Base-by-base conservation (phyloP, 2,888 invertebrate species). In the Allolobophora icterica region DNA sequence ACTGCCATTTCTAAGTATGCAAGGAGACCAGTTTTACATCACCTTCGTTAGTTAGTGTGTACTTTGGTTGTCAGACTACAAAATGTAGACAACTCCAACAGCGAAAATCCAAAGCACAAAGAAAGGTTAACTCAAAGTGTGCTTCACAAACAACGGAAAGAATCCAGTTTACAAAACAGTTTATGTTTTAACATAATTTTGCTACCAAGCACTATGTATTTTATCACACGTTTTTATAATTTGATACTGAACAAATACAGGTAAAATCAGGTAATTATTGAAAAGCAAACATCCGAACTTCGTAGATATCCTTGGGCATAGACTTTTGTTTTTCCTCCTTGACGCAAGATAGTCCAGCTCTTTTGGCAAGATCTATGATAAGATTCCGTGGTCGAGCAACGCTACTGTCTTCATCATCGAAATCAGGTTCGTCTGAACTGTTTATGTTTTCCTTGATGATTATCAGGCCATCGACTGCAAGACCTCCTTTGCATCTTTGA, bases 361-460 rank as follows among this genome's bases (percentile, higher is more conserved):
- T 95, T 92, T 96, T 96, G 93, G 99, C 97, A 91, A 98, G 96
- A 38, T 96, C 95, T 91, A 97, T 95, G 92, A 97, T 96, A 52
- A 96, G 95, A 83, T 96, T 96, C 19, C 97, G 96, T 0, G 98
- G 97, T 93, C 99, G 96, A 17, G 99, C 99, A 35, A 98, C 97
- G 21, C 98, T 98, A 84, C 98, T 98, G 96, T 99, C 99, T 90
- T 96, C 96, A 33, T 97, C 96, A 95, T 99, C 99, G 93, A 96
- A 96, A 38, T 96, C 95, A 84, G 96, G 96, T 93, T 96, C 96
- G 1, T 96, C 96, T 0, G 97, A 96, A 83, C 98, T 97, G 87
- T 38, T 87, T 0, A 98, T 96, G 96, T 99, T 99, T 96, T 99
- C 99, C 95, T 99, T 99, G 0, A 99, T 96, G 84, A 99, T 96